phyloP scores from a whole-genome alignment of 2,113 vertebrate species.

The Heteronetta atricapilla region DNA sequence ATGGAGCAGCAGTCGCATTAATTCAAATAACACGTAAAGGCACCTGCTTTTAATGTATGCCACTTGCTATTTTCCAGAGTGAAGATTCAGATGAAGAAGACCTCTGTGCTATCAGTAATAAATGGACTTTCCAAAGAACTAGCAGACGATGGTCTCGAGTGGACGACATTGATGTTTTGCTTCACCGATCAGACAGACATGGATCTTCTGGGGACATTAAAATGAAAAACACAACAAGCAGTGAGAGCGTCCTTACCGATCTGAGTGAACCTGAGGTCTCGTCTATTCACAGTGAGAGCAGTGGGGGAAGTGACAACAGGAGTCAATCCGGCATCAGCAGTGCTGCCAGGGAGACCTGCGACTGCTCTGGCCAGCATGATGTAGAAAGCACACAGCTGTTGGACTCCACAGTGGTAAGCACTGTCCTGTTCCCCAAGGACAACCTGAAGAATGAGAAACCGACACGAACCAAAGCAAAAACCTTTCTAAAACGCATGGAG shows the following conservation, averaged over 20 bases:
- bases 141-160: slow-evolving; percentile 95
- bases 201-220: slow-evolving; percentile 77
- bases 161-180: slow-evolving; percentile 81
- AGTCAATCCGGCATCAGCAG: slow-evolving; percentile 52
- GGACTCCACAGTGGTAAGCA: slow-evolving; percentile 71
- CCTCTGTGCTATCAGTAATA: slow-evolving; percentile 91
- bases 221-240: slow-evolving; percentile 90
- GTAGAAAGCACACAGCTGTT: slow-evolving; percentile 79
- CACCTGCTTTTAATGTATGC: background rate
- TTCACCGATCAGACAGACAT: slow-evolving; percentile 75
- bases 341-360: slow-evolving; percentile 75
- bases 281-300: slow-evolving; percentile 92
- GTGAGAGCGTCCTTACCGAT: slow-evolving; percentile 93
- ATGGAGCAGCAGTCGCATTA: background rate
- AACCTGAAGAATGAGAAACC: slow-evolving; percentile 85
- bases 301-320: slow-evolving; percentile 80
- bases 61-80: slow-evolving; percentile 77
- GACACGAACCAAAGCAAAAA: slow-evolving; percentile 86
- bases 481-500: slow-evolving; percentile 93
- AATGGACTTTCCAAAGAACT: slow-evolving; percentile 97
- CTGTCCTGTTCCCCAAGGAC: slow-evolving; percentile 74
- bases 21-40: background rate
- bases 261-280: slow-evolving; percentile 92
- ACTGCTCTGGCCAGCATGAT: slow-evolving; percentile 77
- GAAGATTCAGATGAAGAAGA: slow-evolving; percentile 98